Conservation (phyloP, 2,797 vertebrate genomes). For the Phrynocephalus vlangalii region DNA sequence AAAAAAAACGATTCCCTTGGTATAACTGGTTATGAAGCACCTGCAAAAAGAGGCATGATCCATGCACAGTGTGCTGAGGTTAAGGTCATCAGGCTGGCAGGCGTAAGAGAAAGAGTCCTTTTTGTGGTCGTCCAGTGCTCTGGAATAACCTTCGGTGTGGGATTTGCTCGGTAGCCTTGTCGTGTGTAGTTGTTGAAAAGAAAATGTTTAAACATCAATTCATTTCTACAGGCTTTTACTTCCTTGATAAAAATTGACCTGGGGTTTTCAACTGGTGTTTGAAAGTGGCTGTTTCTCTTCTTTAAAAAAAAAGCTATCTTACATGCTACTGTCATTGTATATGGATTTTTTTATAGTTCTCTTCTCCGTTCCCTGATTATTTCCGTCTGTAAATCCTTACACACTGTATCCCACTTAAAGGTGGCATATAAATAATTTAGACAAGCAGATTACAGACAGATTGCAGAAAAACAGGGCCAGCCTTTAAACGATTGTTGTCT, state of each 20-base stretch:
- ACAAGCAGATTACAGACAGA: background rate
- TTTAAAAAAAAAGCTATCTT: no score
- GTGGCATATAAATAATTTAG: background rate
- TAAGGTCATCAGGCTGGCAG: background rate
- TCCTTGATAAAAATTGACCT: background rate
- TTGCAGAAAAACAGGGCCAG: background rate
- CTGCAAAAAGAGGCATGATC: background rate
- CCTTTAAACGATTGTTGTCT: constrained; percentile 33
- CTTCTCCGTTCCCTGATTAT: background rate
- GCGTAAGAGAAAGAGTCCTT: background rate
- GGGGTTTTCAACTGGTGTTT: background rate
- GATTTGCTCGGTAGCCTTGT: background rate
- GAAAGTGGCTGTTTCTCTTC: no score
- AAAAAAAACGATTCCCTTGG: background rate
- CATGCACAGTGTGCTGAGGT: background rate
- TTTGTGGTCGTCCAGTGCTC: background rate
- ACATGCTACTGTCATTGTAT: background rate
- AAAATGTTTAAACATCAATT: background rate
- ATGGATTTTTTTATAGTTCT: background rate
- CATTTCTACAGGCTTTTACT: background rate
- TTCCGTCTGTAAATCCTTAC: background rate
- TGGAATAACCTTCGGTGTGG: background rate
- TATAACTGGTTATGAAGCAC: background rate
- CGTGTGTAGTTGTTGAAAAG: background rate
- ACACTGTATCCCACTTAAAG: no score